phyloP scores from a whole-genome alignment of 2,888 invertebrate species.

The Dynastes hyllus region DNA sequence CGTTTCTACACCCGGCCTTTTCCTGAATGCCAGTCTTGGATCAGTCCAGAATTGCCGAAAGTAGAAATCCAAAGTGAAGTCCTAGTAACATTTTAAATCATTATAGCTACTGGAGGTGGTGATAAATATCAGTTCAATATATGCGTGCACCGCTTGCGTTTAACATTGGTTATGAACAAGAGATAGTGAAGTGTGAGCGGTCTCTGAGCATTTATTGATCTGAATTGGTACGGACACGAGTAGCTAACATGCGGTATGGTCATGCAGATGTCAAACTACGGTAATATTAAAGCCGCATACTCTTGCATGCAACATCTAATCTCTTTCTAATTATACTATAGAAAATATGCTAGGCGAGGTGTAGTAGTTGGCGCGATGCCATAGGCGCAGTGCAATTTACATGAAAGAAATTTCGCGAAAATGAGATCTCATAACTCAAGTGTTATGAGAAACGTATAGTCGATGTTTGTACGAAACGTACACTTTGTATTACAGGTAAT shows the following conservation, averaged over 20 bases:
- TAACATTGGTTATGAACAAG: not conserved
- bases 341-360: slow-evolving; percentile 57
- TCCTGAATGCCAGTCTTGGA: slow-evolving; percentile 93
- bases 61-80: slow-evolving; percentile 99
- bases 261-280: slow-evolving; percentile 59
- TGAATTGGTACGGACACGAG: slow-evolving; percentile 35
- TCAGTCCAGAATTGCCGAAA: slow-evolving; percentile 99
- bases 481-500: slow-evolving; percentile 31
- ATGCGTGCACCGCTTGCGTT: slow-evolving; percentile 5
- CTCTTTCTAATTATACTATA: slow-evolving; percentile 57
- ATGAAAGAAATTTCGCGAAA: slow-evolving; percentile 47
- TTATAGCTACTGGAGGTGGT: slow-evolving; percentile 21
- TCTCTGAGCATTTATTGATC: slow-evolving; percentile 48
- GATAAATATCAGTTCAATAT: slow-evolving; percentile 31
- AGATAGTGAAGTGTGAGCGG: slow-evolving; percentile 5
- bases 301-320: slow-evolving; percentile 61
- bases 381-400: slow-evolving; percentile 68
- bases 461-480: slow-evolving; percentile 26
- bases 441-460: slow-evolving; percentile 29
- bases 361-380: slow-evolving; percentile 65
- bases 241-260: slow-evolving; percentile 57
- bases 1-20: slow-evolving; percentile 91
- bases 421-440: slow-evolving; percentile 20
- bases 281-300: slow-evolving; percentile 56
- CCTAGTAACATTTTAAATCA: slow-evolving; percentile 73